Evolutionary conservation across 1,140 invertebrate genomes (phyloP), one percentile per base, ranked within the genome.

Genomic region (Drosophila kohkoa): DNA sequence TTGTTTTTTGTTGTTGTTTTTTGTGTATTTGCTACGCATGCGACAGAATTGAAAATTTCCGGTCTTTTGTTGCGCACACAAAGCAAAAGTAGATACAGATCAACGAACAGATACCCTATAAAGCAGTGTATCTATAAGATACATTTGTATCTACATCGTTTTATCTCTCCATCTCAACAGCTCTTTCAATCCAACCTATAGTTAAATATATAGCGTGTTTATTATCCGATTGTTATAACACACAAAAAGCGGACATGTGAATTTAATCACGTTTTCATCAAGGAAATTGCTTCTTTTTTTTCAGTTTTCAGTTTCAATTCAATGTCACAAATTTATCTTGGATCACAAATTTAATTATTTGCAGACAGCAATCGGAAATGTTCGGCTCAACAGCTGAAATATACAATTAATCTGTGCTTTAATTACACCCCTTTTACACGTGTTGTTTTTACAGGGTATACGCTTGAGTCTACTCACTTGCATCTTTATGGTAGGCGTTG

Each of bases 1-100:
- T 54, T 62, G 48, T 13, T 51, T 11, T 45, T 67, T 28, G n/a
- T 20, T 11, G 3, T 35, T n/a, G n/a, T 13, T 72, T 64, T 30
- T 49, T 45, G n/a, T 25, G 16, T n/a, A 45, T 51, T 58, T 38
- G 52, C 43, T 77, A 73, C 52, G 69, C 41, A 64, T 82, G 32
- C 45, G 66, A 77, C 46, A 76, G 70, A 87, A 87, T 87, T 87
- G 59, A 88, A 77, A 82, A 81, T 88, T 88, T 87, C 83, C 83
- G 83, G 83, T 46, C 85, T 82, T 83, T 87, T 80, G 79, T 88
- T 55, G 49, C 45, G 35, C 7, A 63, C 51, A 38, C 51, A 38
- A 55, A 55, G 51, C 52, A 57, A 46, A 54, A 54, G 16, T 15
- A 4, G 28, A 13, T 0, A 6, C 32, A 8, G 28, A 2, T 11